A percentile compares a stretch with the other conserved stretches of the same genome.
phyloP scores from a whole-genome alignment of 2,113 vertebrate species.

The Propithecus coquereli region DNA sequence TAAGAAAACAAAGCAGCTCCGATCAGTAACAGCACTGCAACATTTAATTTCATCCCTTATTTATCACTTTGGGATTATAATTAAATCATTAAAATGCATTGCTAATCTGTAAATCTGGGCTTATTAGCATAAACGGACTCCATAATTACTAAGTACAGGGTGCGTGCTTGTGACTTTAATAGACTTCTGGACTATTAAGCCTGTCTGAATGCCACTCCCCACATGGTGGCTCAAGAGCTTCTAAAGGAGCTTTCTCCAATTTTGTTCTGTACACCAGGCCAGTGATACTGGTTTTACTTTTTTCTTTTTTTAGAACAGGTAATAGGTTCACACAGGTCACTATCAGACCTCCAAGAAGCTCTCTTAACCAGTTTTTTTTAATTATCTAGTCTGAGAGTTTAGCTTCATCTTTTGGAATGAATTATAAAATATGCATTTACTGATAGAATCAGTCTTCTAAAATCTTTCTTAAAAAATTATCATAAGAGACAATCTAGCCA shows the following conservation, averaged over 20 bases:
- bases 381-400: not conserved
- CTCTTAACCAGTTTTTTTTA: not conserved
- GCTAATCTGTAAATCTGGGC: constrained; percentile 81
- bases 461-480: not conserved
- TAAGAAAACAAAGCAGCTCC: constrained; percentile 54
- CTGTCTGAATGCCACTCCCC: constrained; percentile 3
- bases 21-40: constrained; percentile 70
- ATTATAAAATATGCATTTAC: constrained; percentile 1
- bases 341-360: not conserved
- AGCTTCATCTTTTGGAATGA: not conserved
- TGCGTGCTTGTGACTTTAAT: constrained; percentile 40
- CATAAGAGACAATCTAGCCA: not conserved
- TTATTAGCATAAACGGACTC: constrained; percentile 81
- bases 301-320: not conserved
- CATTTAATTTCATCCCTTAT: constrained; percentile 78
- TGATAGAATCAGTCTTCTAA: not conserved
- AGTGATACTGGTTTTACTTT: not conserved
- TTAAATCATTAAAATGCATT: constrained; percentile 85
- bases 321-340: not conserved
- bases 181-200: constrained; percentile 47
- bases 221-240: constrained; percentile 22
- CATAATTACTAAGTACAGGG: constrained; percentile 81
- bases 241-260: not conserved
- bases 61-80: constrained; percentile 78
- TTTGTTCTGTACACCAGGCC: not conserved